Evolutionary conservation across 2,113 vertebrate genomes (phyloP).

Genomic region (Sylvicapra grimmia): DNA sequence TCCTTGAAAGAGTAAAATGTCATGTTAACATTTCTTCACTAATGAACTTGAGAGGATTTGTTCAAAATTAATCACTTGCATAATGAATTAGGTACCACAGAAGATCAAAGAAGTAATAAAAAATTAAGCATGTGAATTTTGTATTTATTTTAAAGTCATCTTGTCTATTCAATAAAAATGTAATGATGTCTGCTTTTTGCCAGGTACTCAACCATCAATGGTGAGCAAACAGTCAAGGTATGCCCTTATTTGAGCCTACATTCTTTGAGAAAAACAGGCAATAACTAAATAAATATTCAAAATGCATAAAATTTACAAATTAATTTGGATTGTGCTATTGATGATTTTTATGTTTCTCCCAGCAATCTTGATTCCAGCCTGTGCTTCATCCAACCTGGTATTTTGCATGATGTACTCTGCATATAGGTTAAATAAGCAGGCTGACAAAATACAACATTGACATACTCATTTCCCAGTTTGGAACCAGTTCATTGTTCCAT

Average conservation of each 20-base stretch:
- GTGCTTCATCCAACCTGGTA: not conserved
- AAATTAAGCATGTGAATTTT: not conserved
- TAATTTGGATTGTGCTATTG: not conserved
- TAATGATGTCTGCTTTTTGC: not conserved
- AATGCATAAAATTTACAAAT: not conserved
- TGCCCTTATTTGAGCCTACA: not conserved
- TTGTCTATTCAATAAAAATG: not conserved
- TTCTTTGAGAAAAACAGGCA: not conserved
- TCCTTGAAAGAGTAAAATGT: conserved; percentile 4
- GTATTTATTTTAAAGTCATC: conserved; percentile 1
- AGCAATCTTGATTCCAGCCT: not conserved
- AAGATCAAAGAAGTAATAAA: conserved; percentile 4
- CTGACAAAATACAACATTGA: not conserved
- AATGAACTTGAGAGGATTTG: not conserved
- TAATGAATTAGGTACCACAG: not conserved
- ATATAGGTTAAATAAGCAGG: not conserved
- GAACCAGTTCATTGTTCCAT: rapidly evolving
- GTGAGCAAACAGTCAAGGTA: not conserved
- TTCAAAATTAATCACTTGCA: conserved; percentile 35
- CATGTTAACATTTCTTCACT: not conserved
- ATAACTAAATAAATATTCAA: not conserved
- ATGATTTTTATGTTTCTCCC: not conserved
- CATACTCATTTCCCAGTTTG: not conserved
- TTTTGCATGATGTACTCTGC: not conserved
- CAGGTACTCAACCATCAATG: not conserved